Evolutionary conservation across 2,113 vertebrate species (phyloP), one percentile per base, ranked within the genome.

Genomic region (Microcebus griseorufus): DNA sequence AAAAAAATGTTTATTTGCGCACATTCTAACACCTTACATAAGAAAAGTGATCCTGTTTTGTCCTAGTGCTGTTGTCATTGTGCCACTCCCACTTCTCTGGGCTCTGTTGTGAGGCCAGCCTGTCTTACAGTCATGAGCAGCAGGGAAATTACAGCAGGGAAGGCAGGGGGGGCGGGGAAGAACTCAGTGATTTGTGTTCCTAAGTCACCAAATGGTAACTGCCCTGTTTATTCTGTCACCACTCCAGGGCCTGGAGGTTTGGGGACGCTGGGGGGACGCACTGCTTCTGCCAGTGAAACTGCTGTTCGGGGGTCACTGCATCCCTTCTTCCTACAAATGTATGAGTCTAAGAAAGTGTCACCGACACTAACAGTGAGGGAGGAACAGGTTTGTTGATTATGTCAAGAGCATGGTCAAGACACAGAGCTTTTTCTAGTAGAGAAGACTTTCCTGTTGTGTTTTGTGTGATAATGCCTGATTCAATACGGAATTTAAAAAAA

Each of bases 41-140:
- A 93, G 91, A 76, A 42, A 78, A 55, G 75, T 34, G 53, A 88
- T 51, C 55, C 62, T 87, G 81, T 78, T 90, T 81, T 62, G 67
- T 93, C 80, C 55, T 0, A 9, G 85, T 29, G 51, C 39, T 78
- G 18, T 69, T 78, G 72, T 88, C 82, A 45, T 12, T 23, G 45
- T 16, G 55, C 64, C 83, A 58, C 82, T 69, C 94, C 72, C 32
- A 45, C 88, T 89, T 91, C 88, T 79, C 37, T 6, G 34, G 37
- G 72, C 91, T 94, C 81, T 85, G 90, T 39, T 64, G 70, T 51
- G 84, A 96, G 78, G 80, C 72, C 85, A 75, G 91, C 32, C 53
- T 93, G 81, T 67, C 67, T 93, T 32, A 37, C 9, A 17, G 53
- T 23, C 62, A 64, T 14, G 10, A 34, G 55, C 72, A 34, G 42